These are phyloP conservation scores for Ecliptopera silaceata DNA, from an alignment of 2,888 invertebrate species.

Conservation along the genomic window DNA sequence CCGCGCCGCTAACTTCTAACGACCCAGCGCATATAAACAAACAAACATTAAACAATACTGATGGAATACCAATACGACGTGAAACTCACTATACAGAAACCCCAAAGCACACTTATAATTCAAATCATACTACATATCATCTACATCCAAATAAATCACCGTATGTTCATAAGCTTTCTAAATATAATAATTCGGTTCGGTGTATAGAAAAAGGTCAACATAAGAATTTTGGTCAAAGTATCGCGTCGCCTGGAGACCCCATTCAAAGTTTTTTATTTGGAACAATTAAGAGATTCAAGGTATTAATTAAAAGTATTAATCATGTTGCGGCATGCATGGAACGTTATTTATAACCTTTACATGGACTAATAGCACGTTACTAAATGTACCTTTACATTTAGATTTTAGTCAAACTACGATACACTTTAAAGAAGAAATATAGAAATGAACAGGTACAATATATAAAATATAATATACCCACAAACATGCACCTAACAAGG, in stretches of 20 bases:
- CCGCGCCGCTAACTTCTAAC: slow-evolving; percentile 49
- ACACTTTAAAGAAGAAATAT: not conserved
- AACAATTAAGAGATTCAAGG: slow-evolving; percentile 15
- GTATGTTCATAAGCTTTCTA: not conserved
- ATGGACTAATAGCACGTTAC: slow-evolving; percentile 3
- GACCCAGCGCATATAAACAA: slow-evolving; percentile 47
- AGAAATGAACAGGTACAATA: not conserved
- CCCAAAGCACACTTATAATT: slow-evolving; percentile 3
- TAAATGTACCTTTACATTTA: not conserved
- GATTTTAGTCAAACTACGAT: too few relatives aligned
- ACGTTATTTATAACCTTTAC: slow-evolving; percentile 14
- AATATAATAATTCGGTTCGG: not conserved
- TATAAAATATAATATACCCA: too few relatives aligned
- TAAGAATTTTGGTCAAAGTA: not conserved
- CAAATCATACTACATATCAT: too few relatives aligned
- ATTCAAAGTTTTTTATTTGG: slow-evolving; percentile 6
- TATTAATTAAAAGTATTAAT: slow-evolving; percentile 27
- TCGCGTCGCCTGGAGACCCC: not conserved
- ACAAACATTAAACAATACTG: slow-evolving; percentile 36
- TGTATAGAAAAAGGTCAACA: not conserved
- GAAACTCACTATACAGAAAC: slow-evolving; percentile 4
- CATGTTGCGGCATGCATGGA: not conserved
- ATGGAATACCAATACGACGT: slow-evolving; percentile 19
- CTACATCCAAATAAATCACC: not conserved
- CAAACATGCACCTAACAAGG: not conserved